Evolutionary conservation across 2,888 invertebrate species (phyloP).

Genomic region (Drosophila niveifrons): DNA sequence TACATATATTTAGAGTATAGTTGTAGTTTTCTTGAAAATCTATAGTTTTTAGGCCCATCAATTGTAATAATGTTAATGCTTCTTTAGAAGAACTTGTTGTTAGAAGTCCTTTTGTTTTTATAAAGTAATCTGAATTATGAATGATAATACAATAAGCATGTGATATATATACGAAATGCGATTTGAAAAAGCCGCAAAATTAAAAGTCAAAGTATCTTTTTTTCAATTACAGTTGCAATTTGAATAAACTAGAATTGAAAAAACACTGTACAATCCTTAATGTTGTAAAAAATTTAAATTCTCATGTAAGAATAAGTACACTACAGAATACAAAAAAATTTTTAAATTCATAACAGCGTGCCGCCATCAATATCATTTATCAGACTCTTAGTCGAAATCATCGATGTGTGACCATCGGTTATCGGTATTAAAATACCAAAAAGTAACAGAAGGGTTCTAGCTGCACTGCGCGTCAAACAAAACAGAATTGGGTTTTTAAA

Average conservation of each 20-base stretch:
- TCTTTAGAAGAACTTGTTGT: conserved; percentile 79
- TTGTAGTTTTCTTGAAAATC: conserved; percentile 54
- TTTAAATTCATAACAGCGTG: too few species aligned
- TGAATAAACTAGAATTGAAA: conserved; percentile 24
- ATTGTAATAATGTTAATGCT: conserved; percentile 76
- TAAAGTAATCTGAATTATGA: conserved; percentile 60
- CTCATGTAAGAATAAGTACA: too few species aligned
- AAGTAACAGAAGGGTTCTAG: too few species aligned
- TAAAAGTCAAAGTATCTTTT: conserved; percentile 27
- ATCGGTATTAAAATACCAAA: too few species aligned
- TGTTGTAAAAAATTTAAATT: too few species aligned
- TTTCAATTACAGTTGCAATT: conserved; percentile 48
- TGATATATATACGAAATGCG: conserved; percentile 75
- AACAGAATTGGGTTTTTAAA: too few species aligned
- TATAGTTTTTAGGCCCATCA: conserved; percentile 54
- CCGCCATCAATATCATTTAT: too few species aligned
- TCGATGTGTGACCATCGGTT: too few species aligned
- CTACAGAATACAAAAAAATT: too few species aligned
- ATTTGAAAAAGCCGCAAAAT: conserved; percentile 65
- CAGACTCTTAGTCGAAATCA: too few species aligned
- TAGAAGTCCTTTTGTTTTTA: conserved; percentile 54
- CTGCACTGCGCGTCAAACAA: too few species aligned
- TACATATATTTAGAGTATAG: conserved; percentile 54
- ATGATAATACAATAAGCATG: conserved; percentile 70
- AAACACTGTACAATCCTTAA: too few species aligned